Evolutionary conservation across 1,140 invertebrate species (phyloP), one percentile per base, ranked within the genome.

Genomic region (Drosophila nebulosa): DNA sequence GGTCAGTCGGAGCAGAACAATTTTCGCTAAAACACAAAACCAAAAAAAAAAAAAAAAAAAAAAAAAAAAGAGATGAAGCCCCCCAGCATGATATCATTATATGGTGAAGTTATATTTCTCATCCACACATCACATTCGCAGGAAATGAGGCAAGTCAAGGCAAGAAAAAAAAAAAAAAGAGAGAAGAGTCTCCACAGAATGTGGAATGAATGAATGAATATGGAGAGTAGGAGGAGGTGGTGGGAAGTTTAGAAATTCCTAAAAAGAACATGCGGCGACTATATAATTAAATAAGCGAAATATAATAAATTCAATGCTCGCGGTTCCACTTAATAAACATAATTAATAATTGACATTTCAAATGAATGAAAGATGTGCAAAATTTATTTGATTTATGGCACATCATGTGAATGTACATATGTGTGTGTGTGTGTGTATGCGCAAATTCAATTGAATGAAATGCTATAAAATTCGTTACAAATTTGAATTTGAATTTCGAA

Each of bases 1-100:
- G 67, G 70, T 73, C 70, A 73, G 32, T 64, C 61, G 65, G 39
- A 73, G 61, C 70, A 73, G 70, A 73, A 73, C 70, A 55, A 55
- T 57, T 69, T 70, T 72, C 53, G 68, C 68, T 64, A 73, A 57
- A 52, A 72, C 58, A 42, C 32, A 67, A 16, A 71, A 57, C n/a
- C n/a, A 63, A 69, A 36, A 14, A 39, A n/a, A 36, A 36, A 36
- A n/a, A 52, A 72, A 64, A 42, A 50, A 67, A 16, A 71, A 57
- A 63, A 69, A 36, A 14, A 39, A n/a, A 36, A 36, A 36, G 4
- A n/a, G 16, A 42, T 21, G 39, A 46, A 21, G 39, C 39, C 18
- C 39, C 39, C 39, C 39, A 46, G 39, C 39, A 46, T 46, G 39
- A 46, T 46, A 46, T 46, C 39, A 46, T 46, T 46, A 16, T 42